phyloP scores from a whole-genome alignment of 2,888 invertebrate genomes.

The Pteria penguin region DNA sequence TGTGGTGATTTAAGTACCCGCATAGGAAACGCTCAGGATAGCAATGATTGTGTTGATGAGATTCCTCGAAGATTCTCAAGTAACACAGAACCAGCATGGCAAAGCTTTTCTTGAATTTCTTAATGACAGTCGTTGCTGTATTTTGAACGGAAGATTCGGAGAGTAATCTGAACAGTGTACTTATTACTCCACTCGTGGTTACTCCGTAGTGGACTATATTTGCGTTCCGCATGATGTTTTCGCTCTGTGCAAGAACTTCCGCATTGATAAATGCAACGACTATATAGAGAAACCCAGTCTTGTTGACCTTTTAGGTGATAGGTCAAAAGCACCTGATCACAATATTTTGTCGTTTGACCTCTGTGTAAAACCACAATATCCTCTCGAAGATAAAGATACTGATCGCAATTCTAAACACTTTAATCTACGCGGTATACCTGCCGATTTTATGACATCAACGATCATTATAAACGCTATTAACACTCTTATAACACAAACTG shows the following conservation, averaged over 20 bases:
- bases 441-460: background rate
- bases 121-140: conserved; percentile 21
- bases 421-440: background rate
- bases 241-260: background rate
- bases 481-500: background rate
- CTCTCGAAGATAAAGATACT: too few relatives aligned
- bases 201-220: conserved; percentile 16
- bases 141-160: conserved; percentile 25
- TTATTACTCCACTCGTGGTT: conserved; percentile 2
- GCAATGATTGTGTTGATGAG: background rate
- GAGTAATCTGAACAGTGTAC: background rate
- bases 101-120: conserved; percentile 28
- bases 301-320: too few relatives aligned
- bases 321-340: too few relatives aligned
- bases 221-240: conserved; percentile 15
- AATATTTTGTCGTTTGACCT: too few relatives aligned
- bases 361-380: too few relatives aligned
- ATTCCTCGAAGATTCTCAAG: background rate
- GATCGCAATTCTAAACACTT: too few relatives aligned
- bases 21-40: conserved; percentile 2
- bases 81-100: conserved; percentile 21
- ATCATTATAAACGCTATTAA: background rate
- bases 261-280: background rate
- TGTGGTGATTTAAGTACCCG: conserved; percentile 16
- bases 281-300: background rate